Evolutionary conservation across 1,140 invertebrate species (phyloP).

Genomic region (Leucophenga varia): DNA sequence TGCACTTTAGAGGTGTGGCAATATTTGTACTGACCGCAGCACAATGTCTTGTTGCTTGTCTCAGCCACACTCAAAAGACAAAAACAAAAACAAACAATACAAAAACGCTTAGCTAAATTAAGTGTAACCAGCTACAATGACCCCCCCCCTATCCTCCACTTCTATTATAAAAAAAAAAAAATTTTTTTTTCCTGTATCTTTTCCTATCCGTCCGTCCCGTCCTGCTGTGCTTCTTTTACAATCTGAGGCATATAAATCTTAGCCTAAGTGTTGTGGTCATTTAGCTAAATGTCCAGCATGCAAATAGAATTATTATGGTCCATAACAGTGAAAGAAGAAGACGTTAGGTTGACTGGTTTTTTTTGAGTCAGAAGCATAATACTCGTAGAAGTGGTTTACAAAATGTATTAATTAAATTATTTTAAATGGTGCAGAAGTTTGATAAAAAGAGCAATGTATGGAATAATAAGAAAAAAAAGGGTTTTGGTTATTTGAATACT

Average conservation of each 20-base stretch:
- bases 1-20: slow-evolving; percentile 7
- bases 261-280: slow-evolving; percentile 50
- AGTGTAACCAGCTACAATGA: slow-evolving; percentile 37
- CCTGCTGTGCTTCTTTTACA: slow-evolving; percentile 17
- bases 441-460: no score
- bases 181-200: slow-evolving; percentile 12
- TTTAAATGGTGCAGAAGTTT: slow-evolving; percentile 13
- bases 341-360: slow-evolving; percentile 9
- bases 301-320: slow-evolving; percentile 29
- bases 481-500: no score
- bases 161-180: slow-evolving; percentile 11
- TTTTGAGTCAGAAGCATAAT: no score
- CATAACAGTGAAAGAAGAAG: slow-evolving; percentile 14
- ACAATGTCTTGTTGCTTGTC: no score
- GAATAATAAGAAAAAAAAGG: no score
- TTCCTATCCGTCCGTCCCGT: no score
- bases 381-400: slow-evolving; percentile 48
- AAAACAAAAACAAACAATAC: no score
- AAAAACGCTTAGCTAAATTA: slow-evolving; percentile 36
- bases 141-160: no score
- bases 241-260: slow-evolving; percentile 30
- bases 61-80: no score
- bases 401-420: slow-evolving; percentile 48
- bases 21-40: slow-evolving; percentile 14
- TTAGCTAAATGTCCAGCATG: slow-evolving; percentile 37